Conservation (phyloP, 2,888 invertebrate species). For the Apamea epomidion region DNA sequence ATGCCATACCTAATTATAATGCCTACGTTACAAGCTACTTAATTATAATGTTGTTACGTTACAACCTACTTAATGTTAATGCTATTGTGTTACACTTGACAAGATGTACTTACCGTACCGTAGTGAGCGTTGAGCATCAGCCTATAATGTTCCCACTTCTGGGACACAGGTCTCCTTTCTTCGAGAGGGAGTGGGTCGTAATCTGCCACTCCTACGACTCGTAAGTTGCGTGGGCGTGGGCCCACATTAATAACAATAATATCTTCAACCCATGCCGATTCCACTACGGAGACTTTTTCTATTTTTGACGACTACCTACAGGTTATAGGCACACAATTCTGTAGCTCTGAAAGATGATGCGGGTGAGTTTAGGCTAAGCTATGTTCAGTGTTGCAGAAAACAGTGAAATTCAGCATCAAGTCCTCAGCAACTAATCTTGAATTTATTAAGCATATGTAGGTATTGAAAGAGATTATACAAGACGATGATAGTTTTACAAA, state of each 20-base stretch:
- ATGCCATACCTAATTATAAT: neutral
- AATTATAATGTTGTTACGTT: neutral
- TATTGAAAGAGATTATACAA: neutral
- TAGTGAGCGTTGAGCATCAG: neutral
- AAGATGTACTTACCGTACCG: neutral
- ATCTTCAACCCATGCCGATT: neutral
- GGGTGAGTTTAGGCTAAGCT: neutral
- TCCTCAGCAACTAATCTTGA: neutral
- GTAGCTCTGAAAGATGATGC: too few species aligned
- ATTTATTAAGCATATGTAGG: neutral
- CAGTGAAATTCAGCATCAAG: neutral
- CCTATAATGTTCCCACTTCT: too few species aligned
- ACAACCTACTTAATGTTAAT: neutral
- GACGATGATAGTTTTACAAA: neutral
- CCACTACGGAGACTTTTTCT: neutral
- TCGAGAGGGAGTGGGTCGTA: too few species aligned
- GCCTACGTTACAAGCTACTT: neutral
- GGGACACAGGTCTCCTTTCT: too few species aligned
- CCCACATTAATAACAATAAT: neutral
- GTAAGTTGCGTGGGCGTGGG: neutral
- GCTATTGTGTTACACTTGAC: neutral
- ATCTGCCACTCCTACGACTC: too few species aligned
- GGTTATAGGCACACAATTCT: neutral
- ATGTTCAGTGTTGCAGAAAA: neutral
- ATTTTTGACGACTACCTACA: neutral